Evolutionary conservation across 2,113 vertebrate species (phyloP), one percentile per base, ranked within the genome.

Genomic region (Melanerpes aurifrons): DNA sequence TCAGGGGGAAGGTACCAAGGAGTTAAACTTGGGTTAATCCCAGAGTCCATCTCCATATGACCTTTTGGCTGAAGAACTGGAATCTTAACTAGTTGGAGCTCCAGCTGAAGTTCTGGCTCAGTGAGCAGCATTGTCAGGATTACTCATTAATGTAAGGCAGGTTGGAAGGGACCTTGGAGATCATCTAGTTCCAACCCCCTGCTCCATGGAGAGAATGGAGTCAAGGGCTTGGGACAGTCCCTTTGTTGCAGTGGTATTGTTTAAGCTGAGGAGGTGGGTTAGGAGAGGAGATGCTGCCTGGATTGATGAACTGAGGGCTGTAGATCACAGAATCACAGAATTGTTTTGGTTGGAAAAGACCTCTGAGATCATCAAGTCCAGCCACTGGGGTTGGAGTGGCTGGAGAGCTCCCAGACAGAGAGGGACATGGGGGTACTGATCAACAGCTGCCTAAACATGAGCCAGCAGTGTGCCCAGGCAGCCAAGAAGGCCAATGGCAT

Each of bases 241-340:
- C 25, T 48, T 14, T 12, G 50, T 29, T 2, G 66, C 4, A 7
- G 47, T 1, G 5, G 2, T 4, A 2, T 1, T 13, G 5, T 35
- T 64, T 7, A 1, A 58, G 63, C 45, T 31, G 5, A 5, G 53
- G 32, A 15, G 62, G 45, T 3, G 62, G 79, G 2, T 29, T 25
- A 12, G 37, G 40, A 57, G 59, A 31, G 48, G 7, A 43, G 57
- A 7, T 56, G 37, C 40, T 58, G 28, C 50, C 37, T 10, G 61
- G 15, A 12, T 10, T 6, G 20, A 9, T 4, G 67, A 31, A 9
- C 28, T 18, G 58, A 43, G 19, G 47, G 13, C 6, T 28, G 26
- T 10, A 8, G 35, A 13, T 22, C 19, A 1, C 22, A 53, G 50
- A 53, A 53, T 53, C 22, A 53, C 22, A 24, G 22, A 53, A 13